A percentile compares a stretch with the other conserved stretches of the same genome.
Evolutionary conservation across 2,113 vertebrate species (phyloP).

Genomic region (Coreoperca whiteheadi): DNA sequence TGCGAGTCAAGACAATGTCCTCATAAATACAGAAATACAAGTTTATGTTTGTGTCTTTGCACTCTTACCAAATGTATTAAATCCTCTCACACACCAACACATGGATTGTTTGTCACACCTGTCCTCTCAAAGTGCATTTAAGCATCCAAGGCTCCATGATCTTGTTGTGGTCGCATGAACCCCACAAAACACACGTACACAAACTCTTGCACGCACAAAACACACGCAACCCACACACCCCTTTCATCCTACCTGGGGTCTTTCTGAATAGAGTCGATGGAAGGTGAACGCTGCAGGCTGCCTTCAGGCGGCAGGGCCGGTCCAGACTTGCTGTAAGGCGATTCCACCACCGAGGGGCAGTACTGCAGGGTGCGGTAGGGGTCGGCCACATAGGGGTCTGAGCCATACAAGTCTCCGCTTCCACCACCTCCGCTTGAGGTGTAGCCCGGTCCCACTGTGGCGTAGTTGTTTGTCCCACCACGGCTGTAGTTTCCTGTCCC

Average conservation of each 20-base stretch:
- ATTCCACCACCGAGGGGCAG: slow-evolving; percentile 97
- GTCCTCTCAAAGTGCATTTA: slow-evolving; percentile 13
- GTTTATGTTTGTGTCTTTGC: not conserved
- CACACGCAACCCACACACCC: not conserved
- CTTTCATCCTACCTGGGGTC: slow-evolving; percentile 90
- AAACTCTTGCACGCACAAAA: slow-evolving; percentile 1
- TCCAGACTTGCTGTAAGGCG: slow-evolving; percentile 99
- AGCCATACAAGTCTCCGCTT: slow-evolving; percentile 75
- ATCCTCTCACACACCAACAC: not conserved
- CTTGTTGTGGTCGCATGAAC: not conserved
- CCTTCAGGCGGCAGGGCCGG: slow-evolving; percentile 97
- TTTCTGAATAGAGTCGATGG: slow-evolving; percentile 99
- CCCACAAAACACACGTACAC: not conserved
- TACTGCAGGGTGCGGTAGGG: slow-evolving; percentile 99
- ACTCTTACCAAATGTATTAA: not conserved
- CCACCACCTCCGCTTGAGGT: slow-evolving; percentile 83
- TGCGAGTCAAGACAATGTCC: not conserved
- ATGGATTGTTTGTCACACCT: not conserved
- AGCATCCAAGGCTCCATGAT: not conserved
- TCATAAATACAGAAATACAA: not conserved
- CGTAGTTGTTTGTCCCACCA: slow-evolving; percentile 79
- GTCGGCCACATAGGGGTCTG: slow-evolving; percentile 91
- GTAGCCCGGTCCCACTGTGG: slow-evolving; percentile 90
- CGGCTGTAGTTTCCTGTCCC: slow-evolving; percentile 89
- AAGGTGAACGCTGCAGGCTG: slow-evolving; percentile 96